Base-by-base conservation (phyloP, 2,797 vertebrate genomes). In the Anguilla marmorata region DNA sequence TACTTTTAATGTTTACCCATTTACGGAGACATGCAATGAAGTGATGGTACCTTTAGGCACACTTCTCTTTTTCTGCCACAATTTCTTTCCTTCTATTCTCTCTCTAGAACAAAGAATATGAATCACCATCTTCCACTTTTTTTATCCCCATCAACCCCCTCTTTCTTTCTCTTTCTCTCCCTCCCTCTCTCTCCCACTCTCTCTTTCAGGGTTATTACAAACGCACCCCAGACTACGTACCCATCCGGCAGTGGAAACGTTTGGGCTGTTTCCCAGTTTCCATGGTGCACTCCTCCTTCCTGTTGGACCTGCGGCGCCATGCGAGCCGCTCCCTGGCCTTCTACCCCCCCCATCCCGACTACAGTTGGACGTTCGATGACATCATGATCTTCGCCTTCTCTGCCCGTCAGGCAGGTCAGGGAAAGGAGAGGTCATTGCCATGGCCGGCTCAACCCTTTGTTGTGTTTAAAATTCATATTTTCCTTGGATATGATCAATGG, bases 301-400 rank as follows among this genome's bases (percentile, higher is more conserved):
- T 98, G 74, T 94, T 98, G 86, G 97, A 98, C 92, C 93, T 98
- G 91, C 95, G 97, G 89, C 97, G 96, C 84, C 95, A 93, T 6
- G 94, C 96, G 24, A 96, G 96, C 0, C 90, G 80, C 76, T 94
- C 91, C 19, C 91, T 98, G 92, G 86, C 90, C 19, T 98, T 98
- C 92, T 94, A 97, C 88, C 97, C 97, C 0, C 96, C 96, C 0
- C 97, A 97, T 93, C 94, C 93, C 14, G 93, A 96, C 90, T 98
- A 97, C 92, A 96, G 96, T 2, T 97, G 96, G 96, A 93, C 94
- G 33, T 95, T 97, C 0, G 98, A 98, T 82, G 98, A 98, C 91
- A 97, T 98, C 92, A 97, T 98, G 89, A 96, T 94, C 86, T 98
- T 98, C 58, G 97, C 97, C 50, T 98, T 98, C 93, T 97, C 97